phyloP scores from a whole-genome alignment of 2,888 invertebrate genomes.

The Nudaria mundana region DNA sequence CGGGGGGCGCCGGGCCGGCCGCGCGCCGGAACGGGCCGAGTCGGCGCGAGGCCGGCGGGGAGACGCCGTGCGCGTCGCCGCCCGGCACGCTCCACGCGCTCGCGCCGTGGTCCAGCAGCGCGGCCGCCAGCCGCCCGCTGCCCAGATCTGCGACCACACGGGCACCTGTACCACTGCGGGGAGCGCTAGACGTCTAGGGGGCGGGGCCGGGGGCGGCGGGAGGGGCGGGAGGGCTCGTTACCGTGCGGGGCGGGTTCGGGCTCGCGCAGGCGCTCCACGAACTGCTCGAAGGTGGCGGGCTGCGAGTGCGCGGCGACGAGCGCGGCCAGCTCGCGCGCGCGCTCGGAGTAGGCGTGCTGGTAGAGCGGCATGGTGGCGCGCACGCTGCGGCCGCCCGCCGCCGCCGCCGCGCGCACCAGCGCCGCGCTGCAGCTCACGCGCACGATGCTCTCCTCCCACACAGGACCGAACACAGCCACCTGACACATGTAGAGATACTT shows the following conservation, averaged over 20 bases:
- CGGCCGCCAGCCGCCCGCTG: conserved; percentile 80
- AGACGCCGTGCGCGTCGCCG: conserved; percentile 57
- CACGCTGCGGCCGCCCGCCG: conserved; percentile 95
- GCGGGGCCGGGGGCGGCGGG: conserved; percentile 8
- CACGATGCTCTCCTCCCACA: conserved; percentile 93
- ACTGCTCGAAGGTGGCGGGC: conserved; percentile 94
- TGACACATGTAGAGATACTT: too few species aligned
- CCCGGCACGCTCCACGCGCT: conserved; percentile 60
- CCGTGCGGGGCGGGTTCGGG: conserved; percentile 31
- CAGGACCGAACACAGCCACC: conserved; percentile 96
- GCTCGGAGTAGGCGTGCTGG: conserved; percentile 96
- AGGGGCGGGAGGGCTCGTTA: conserved; percentile 11
- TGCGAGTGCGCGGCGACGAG: conserved; percentile 93
- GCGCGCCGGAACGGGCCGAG: conserved; percentile 82
- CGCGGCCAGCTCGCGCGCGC: conserved; percentile 91
- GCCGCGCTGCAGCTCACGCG: conserved; percentile 86
- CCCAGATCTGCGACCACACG: conserved; percentile 44
- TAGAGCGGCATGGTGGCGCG: conserved; percentile 93
- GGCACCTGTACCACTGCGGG: background rate
- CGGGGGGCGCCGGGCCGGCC: conserved; percentile 24
- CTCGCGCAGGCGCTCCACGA: conserved; percentile 65
- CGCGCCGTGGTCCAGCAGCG: conserved; percentile 81
- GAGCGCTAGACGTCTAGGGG: conserved; percentile 1
- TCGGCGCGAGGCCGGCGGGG: conserved; percentile 86
- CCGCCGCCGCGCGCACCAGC: conserved; percentile 91